Percentiles rank a stretch among this genome's conserved stretches.
Evolutionary conservation across 92 coral and sea anemone genomes (phyloP).

Genomic region (Actinostola sp.): DNA sequence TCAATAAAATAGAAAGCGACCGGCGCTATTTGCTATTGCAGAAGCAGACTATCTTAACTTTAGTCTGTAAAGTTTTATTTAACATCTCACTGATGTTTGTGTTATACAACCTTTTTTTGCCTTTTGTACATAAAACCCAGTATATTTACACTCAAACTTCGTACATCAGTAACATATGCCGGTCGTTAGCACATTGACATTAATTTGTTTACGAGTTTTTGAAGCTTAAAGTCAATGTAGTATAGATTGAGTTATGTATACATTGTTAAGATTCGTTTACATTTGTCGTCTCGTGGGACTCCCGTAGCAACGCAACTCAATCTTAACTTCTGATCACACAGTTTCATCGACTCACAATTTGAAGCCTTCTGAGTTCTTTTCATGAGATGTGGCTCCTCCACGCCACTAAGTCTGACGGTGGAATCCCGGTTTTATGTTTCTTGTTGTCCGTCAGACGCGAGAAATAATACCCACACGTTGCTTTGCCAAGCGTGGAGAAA

Average conservation of each 20-base stretch:
- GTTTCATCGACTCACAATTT: neutral
- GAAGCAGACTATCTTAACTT: too few relatives aligned
- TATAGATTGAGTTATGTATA: neutral
- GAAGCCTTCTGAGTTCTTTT: neutral
- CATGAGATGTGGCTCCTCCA: conserved; percentile 83
- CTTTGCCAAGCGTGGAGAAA: conserved; percentile 88
- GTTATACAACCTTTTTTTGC: too few relatives aligned
- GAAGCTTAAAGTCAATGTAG: conserved; percentile 7
- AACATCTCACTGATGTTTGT: too few relatives aligned
- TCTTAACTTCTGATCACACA: neutral
- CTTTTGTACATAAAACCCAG: neutral
- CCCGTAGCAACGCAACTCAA: conserved; percentile 25
- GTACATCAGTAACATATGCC: neutral
- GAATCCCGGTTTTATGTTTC: conserved; percentile 91
- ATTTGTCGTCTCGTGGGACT: conserved; percentile 16
- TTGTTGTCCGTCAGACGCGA: conserved; percentile 87
- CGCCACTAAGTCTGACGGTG: conserved; percentile 93
- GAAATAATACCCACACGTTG: conserved; percentile 94
- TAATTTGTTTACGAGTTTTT: neutral
- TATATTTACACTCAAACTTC: neutral
- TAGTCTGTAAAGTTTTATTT: too few relatives aligned
- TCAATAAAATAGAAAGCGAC: too few relatives aligned
- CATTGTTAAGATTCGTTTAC: conserved; percentile 18
- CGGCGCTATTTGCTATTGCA: too few relatives aligned
- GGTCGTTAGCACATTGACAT: neutral